Conservation (phyloP, 2,797 vertebrate species). For the Peromyscus eremicus region DNA sequence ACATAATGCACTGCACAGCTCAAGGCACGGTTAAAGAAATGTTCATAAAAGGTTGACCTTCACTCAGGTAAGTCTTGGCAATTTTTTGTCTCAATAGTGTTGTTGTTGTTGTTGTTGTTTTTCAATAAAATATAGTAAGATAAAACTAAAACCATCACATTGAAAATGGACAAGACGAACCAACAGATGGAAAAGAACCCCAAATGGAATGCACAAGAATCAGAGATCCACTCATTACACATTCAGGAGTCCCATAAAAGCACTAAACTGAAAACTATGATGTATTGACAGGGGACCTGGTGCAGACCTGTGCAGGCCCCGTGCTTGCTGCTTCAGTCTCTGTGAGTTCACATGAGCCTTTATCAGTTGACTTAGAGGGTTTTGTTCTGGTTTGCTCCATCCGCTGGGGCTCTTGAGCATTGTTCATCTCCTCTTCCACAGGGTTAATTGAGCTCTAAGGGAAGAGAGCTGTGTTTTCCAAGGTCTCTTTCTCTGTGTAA, state of each 20-base stretch:
- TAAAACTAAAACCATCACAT: not conserved
- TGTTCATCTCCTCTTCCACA: not conserved
- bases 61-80: not conserved
- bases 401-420: fast-evolving
- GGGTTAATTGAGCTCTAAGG: not conserved
- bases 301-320: not conserved
- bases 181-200: not conserved
- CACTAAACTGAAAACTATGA: too few species aligned
- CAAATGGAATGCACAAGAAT: not conserved
- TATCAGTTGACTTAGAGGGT: not conserved
- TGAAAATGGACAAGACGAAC: not conserved
- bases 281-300: not conserved
- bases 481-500: too few species aligned
- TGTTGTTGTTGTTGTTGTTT: too few species aligned
- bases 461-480: not conserved
- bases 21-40: not conserved
- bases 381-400: not conserved
- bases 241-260: not conserved
- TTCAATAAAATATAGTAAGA: not conserved
- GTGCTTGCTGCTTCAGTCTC: not conserved
- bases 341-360: not conserved
- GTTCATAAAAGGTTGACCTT: not conserved
- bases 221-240: not conserved
- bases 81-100: not conserved
- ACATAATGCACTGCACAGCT: not conserved